Base-by-base conservation (phyloP, 2,888 invertebrate genomes). In the Drosophila lacicola region DNA sequence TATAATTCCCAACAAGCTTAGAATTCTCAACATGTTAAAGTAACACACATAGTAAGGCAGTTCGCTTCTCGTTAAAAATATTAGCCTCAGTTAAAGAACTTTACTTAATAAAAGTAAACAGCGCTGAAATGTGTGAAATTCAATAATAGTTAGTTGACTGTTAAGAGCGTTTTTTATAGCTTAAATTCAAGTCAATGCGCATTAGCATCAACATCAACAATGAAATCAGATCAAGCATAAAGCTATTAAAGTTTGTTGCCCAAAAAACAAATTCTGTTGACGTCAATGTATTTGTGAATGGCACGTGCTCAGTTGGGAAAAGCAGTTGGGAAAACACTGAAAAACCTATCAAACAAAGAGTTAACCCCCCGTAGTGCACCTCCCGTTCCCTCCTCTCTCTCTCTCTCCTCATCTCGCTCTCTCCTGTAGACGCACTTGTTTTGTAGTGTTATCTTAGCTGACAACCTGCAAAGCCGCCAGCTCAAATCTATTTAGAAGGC, bases 371-470 rank as follows among this genome's bases (percentile, higher is more conserved):
- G 29, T 39, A 19, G 9, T 50, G 2, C 36, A 10, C 5, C 19
- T 17, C n/a, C 10, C n/a, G 5, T 10, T 19, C 25, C 14, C 11
- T 3, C 21, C 39, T 44, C 13, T 10, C 37, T 14, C 10, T 4
- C 4, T 4, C 4, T 17, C 21, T 1, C 19, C 13, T 3, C 0
- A 17, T 9, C n/a, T 4, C 11, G 9, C 56, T 41, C 17, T 29
- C 33, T 19, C 13, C 3, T 17, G 17, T 17, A 17, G 17, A 17
- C 17, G 17, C 37, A 41, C 19, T 33, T 53, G 41, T 36, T n/a
- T 57, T 60, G 50, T 50, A 50, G 54, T 77, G 78, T 77, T 77
- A 63, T 78, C 79, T 77, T 66, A 51, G 66, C 64, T 70, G 66
- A 67, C 75, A 78, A 78, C 36, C 75, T 72, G 70, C 70, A 78